phyloP scores from a whole-genome alignment of 2,888 invertebrate species.

The Carcina quercana region DNA sequence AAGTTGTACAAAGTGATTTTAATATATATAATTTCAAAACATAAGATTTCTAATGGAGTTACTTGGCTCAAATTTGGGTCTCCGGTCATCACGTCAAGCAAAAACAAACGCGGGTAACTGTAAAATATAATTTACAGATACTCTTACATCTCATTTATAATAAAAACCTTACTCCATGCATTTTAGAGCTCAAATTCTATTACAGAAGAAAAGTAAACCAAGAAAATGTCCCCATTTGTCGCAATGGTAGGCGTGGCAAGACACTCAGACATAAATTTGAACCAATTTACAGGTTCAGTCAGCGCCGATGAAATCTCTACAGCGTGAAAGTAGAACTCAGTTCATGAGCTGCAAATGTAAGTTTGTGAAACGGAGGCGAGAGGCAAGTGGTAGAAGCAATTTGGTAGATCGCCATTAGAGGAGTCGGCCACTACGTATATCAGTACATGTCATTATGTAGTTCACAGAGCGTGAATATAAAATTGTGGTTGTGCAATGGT shows the following conservation, averaged over 20 bases:
- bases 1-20: no score
- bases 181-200: slow-evolving; percentile 11
- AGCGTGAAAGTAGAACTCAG: slow-evolving; percentile 9
- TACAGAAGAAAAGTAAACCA: slow-evolving; percentile 16
- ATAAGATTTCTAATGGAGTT: no score
- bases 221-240: slow-evolving; percentile 66
- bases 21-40: no score
- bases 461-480: slow-evolving; percentile 51
- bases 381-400: slow-evolving; percentile 47
- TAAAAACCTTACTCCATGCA: slow-evolving; percentile 1
- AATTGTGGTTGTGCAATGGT: slow-evolving; percentile 49
- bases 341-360: slow-evolving; percentile 5
- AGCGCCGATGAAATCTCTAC: slow-evolving; percentile 10
- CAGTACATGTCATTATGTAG: slow-evolving; percentile 45
- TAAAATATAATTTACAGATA: slow-evolving; percentile 16
- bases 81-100: slow-evolving; percentile 5
- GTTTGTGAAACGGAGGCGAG: slow-evolving; percentile 21
- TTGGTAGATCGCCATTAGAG: slow-evolving; percentile 49
- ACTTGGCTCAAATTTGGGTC: background rate
- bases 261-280: slow-evolving; percentile 27
- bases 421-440: slow-evolving; percentile 19
- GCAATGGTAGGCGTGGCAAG: slow-evolving; percentile 61
- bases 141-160: slow-evolving; percentile 8
- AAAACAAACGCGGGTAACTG: slow-evolving; percentile 14
- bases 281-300: slow-evolving; percentile 8